Evolutionary conservation across 2,113 vertebrate genomes (phyloP).

Genomic region (Salvelinus fontinalis): DNA sequence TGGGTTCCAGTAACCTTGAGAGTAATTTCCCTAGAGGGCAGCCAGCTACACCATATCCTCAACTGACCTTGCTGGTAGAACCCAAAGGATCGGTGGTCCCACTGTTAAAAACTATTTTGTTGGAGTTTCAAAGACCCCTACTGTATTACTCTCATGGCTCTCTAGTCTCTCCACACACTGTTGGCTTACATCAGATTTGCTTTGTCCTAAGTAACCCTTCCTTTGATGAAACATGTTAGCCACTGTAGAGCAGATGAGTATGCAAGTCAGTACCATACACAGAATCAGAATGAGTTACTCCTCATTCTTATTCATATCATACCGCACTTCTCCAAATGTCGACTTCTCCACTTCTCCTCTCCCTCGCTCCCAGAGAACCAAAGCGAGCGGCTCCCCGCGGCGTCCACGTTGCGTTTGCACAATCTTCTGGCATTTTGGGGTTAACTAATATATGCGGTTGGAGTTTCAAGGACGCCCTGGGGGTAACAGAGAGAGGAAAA

Average conservation of each 20-base stretch:
- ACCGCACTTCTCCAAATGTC: conserved; percentile 42
- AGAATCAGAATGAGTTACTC: conserved; percentile 10
- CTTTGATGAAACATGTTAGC: too few species aligned
- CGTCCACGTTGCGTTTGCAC: too few species aligned
- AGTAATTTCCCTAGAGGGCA: conserved; percentile 26
- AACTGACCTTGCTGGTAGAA: too few species aligned
- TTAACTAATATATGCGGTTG: background rate
- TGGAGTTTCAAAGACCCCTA: too few species aligned
- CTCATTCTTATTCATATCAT: conserved; percentile 25
- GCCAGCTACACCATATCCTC: background rate
- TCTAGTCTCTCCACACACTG: too few species aligned
- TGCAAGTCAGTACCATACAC: background rate
- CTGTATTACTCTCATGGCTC: too few species aligned
- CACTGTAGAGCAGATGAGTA: background rate
- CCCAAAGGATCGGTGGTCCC: too few species aligned
- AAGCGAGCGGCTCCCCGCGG: too few species aligned
- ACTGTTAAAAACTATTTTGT: too few species aligned
- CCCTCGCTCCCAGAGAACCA: background rate
- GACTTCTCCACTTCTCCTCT: background rate
- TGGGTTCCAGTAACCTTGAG: background rate
- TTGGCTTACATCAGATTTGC: too few species aligned
- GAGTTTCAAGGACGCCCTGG: background rate
- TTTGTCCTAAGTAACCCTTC: too few species aligned
- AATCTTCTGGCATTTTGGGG: background rate
- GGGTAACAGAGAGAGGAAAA: background rate